A percentile compares a stretch with the other conserved stretches of the same genome.
Evolutionary conservation across 2,888 invertebrate species (phyloP).

Genomic region (Ellobium chinense): DNA sequence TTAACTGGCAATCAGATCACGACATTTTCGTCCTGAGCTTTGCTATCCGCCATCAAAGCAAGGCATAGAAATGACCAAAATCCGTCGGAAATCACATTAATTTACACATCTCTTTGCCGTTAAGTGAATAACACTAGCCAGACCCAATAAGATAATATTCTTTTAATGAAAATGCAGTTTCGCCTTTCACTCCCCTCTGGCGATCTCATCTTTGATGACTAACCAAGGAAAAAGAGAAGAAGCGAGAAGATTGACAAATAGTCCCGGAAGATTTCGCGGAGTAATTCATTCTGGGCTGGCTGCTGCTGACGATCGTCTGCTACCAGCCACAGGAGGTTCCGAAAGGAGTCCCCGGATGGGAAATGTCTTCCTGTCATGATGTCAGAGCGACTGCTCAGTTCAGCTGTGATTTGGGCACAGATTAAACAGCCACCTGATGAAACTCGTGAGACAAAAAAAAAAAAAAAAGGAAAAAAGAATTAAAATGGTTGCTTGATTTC

Average conservation of each 20-base stretch:
- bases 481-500: neutral
- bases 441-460: neutral
- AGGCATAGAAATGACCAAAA: neutral
- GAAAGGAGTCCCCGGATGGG: neutral
- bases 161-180: constrained; percentile 34
- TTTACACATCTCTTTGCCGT: neutral
- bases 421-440: no score
- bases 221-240: neutral
- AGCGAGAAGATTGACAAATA: neutral
- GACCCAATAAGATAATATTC: constrained; percentile 30
- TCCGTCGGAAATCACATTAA: constrained; percentile 10
- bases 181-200: neutral
- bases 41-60: neutral
- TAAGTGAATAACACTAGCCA: neutral
- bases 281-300: neutral
- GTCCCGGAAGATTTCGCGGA: neutral
- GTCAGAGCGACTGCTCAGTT: no score
- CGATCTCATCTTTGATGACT: constrained; percentile 25
- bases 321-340: neutral
- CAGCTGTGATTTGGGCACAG: no score
- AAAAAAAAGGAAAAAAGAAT: neutral
- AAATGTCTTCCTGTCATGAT: no score
- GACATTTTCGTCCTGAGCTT: neutral
- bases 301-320: neutral
- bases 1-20: constrained; percentile 3